Evolutionary conservation across 2,797 vertebrate genomes (phyloP).

Genomic region (Phoxinus dragarum): DNA sequence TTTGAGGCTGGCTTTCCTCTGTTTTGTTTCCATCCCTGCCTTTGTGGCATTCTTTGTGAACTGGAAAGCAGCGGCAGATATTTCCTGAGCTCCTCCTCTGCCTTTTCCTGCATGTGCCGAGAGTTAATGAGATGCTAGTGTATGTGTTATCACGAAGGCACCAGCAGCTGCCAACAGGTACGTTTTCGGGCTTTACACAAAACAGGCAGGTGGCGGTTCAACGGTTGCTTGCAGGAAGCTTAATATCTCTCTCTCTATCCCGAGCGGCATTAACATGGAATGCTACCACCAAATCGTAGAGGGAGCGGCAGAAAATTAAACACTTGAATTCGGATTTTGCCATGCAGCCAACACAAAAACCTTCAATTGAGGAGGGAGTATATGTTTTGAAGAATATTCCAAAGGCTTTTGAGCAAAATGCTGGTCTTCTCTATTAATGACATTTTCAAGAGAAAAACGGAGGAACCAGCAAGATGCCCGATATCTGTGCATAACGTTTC

Average conservation of each 20-base stretch:
- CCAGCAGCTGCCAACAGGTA: slow-evolving; percentile 66
- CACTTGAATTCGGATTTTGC: slow-evolving; percentile 61
- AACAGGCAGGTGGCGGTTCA: slow-evolving; percentile 60
- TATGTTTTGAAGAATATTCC: slow-evolving; percentile 46
- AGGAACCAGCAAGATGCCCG: slow-evolving; percentile 37
- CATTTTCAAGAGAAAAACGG: slow-evolving; percentile 40
- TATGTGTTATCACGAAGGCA: slow-evolving; percentile 63
- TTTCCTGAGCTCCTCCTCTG: slow-evolving; percentile 50
- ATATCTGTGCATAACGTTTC: slow-evolving; percentile 25
- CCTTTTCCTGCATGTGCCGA: slow-evolving; percentile 31
- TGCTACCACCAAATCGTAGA: slow-evolving; percentile 56
- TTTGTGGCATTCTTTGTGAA: slow-evolving; percentile 52
- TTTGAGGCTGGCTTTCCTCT: slow-evolving; percentile 52
- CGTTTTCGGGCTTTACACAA: slow-evolving; percentile 59
- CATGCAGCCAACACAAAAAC: slow-evolving; percentile 54
- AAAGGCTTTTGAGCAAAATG: slow-evolving; percentile 46
- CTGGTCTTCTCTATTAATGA: slow-evolving; percentile 36
- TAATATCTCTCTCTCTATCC: slow-evolving; percentile 46
- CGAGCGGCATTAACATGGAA: slow-evolving; percentile 52
- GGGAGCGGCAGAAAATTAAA: slow-evolving; percentile 65
- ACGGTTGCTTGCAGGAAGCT: slow-evolving; percentile 54
- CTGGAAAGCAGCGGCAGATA: slow-evolving; percentile 47
- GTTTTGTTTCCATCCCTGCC: slow-evolving; percentile 48
- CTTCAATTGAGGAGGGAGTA: slow-evolving; percentile 37
- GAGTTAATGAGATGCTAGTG: slow-evolving; percentile 61